Conservation (phyloP, 92 coral and sea anemone genomes). For the Zoanthus solanderi region DNA sequence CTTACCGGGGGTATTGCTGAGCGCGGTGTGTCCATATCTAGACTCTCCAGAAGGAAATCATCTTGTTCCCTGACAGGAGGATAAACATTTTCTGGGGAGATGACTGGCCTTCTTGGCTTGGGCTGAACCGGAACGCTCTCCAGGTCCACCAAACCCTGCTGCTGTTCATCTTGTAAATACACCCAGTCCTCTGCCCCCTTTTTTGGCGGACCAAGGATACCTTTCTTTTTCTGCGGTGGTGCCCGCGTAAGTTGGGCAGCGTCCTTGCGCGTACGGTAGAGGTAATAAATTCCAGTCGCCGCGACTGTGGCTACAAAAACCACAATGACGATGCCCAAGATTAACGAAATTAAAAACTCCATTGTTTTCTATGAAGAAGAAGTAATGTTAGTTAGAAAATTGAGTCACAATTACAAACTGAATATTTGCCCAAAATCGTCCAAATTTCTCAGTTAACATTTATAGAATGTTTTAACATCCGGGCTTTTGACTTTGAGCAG, state of each 20-base stretch:
- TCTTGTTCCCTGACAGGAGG: conserved; percentile 90
- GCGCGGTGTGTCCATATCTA: conserved; percentile 82
- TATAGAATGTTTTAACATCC: too few relatives aligned
- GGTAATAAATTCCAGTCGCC: conserved; percentile 83
- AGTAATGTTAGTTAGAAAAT: not conserved
- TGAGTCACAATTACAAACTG: not conserved
- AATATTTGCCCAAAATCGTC: not conserved
- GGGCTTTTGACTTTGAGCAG: too few relatives aligned
- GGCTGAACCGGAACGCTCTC: conserved; percentile 94
- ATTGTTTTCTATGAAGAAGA: conserved; percentile 40
- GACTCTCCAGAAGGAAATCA: conserved; percentile 78
- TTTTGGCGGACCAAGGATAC: conserved; percentile 38
- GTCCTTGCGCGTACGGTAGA: conserved; percentile 72
- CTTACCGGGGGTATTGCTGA: conserved; percentile 86
- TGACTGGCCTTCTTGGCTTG: conserved; percentile 81
- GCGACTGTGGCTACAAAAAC: conserved; percentile 84
- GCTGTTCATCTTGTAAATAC: conserved; percentile 75
- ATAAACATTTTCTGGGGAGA: conserved; percentile 82
- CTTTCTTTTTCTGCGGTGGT: conserved; percentile 53
- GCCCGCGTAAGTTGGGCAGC: conserved; percentile 20
- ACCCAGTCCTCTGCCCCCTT: conserved; percentile 67
- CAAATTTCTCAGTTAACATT: not conserved
- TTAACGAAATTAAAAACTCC: conserved; percentile 79
- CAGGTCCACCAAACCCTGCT: conserved; percentile 60
- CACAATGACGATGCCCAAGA: conserved; percentile 77